These are phyloP conservation scores for Drosophila pruinosa DNA, from an alignment of 1,140 invertebrate genomes.

Conservation along the genomic window DNA sequence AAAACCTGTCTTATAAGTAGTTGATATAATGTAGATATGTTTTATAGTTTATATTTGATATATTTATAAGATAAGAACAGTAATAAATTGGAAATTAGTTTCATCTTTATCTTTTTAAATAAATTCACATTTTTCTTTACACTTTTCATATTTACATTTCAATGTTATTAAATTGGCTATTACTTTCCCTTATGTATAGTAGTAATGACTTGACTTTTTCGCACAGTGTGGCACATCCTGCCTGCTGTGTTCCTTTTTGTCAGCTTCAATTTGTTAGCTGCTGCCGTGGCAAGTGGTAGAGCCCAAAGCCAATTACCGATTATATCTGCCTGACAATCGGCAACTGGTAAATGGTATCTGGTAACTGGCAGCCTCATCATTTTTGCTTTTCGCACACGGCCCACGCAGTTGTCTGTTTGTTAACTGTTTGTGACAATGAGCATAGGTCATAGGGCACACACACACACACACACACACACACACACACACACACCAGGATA, in stretches of 20 bases:
- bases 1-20: no score
- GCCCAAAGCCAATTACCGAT: slow-evolving; percentile 73
- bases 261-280: slow-evolving; percentile 18
- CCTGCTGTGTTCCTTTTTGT: slow-evolving; percentile 18
- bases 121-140: no score
- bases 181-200: neutral
- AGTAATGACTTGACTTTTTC: slow-evolving; percentile 1
- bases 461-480: slow-evolving; percentile 6
- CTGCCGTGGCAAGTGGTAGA: slow-evolving; percentile 11
- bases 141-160: no score
- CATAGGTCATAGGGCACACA: slow-evolving; percentile 24
- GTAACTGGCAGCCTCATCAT: slow-evolving; percentile 50
- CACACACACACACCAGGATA: neutral
- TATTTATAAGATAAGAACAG: no score
- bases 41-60: no score
- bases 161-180: no score
- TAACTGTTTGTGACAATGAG: slow-evolving; percentile 41
- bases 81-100: no score
- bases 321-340: slow-evolving; percentile 55
- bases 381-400: slow-evolving; percentile 26
- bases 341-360: neutral
- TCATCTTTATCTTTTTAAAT: no score
- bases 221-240: slow-evolving; percentile 9
- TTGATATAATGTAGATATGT: no score
- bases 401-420: slow-evolving; percentile 30